These are phyloP conservation scores for Orthosia gracilis DNA, from an alignment of 2,888 invertebrate genomes.

Conservation along the genomic window DNA sequence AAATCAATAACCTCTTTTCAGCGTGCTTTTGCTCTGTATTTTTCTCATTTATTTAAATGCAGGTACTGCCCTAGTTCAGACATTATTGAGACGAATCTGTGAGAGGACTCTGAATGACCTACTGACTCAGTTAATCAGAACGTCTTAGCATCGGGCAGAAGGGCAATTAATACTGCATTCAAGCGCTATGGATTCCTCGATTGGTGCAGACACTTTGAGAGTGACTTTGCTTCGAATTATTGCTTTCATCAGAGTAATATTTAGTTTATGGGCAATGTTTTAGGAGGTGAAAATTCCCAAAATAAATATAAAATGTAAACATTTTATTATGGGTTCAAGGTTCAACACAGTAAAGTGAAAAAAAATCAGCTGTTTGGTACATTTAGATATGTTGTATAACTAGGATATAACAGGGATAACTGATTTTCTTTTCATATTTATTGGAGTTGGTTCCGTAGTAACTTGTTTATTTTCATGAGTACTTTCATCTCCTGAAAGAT, in stretches of 20 bases:
- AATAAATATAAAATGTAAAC: neutral
- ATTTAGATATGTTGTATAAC: neutral
- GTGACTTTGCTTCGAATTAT: neutral
- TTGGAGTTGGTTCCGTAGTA: too few relatives aligned
- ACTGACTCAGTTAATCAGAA: constrained; percentile 36
- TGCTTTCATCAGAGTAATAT: neutral
- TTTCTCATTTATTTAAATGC: neutral
- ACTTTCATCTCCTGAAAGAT: too few relatives aligned
- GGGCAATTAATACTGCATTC: constrained; percentile 36
- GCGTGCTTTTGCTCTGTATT: neutral
- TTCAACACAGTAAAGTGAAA: neutral
- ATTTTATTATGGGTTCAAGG: neutral
- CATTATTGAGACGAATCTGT: constrained; percentile 2
- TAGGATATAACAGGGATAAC: too few relatives aligned
- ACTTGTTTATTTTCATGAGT: too few relatives aligned
- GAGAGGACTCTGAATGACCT: constrained; percentile 5
- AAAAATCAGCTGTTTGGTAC: neutral
- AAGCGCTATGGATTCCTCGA: constrained; percentile 15
- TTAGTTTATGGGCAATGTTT: neutral
- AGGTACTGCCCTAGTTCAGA: neutral
- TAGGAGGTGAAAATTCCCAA: too few relatives aligned
- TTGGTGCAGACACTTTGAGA: neutral
- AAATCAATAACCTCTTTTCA: neutral
- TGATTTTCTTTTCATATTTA: too few relatives aligned
- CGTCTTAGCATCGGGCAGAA: constrained; percentile 7